phyloP scores from a whole-genome alignment of 2,888 invertebrate genomes.

The Busseola fusca region DNA sequence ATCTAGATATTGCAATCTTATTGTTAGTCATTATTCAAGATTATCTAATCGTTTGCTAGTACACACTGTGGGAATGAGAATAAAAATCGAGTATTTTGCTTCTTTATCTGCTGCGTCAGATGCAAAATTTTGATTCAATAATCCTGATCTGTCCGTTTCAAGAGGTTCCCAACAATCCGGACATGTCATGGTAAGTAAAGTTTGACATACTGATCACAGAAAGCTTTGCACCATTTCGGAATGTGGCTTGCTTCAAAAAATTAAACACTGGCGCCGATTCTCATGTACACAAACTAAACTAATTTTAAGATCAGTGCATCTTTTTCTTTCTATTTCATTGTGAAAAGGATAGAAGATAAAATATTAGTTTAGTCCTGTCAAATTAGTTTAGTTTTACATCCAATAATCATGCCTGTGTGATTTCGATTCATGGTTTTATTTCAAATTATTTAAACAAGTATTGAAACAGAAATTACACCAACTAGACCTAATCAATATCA shows the following conservation, averaged over 20 bases:
- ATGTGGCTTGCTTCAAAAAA: not conserved
- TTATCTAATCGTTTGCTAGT: conserved; percentile 26
- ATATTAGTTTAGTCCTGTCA: no score
- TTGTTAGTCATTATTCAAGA: conserved; percentile 37
- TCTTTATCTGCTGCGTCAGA: not conserved
- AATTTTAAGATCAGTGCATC: no score
- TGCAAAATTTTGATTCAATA: not conserved
- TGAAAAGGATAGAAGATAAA: no score
- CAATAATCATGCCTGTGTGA: not conserved
- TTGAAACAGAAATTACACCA: not conserved
- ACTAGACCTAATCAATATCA: conserved; percentile 28
- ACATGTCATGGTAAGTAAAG: not conserved
- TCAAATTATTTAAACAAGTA: not conserved
- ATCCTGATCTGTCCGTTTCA: not conserved
- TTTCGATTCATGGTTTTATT: not conserved
- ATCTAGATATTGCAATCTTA: conserved; percentile 30
- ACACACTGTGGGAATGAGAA: conserved; percentile 16
- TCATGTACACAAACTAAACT: no score
- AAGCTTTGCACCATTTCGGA: not conserved
- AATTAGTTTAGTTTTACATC: no score
- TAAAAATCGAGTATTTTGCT: conserved; percentile 13
- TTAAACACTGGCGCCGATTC: no score
- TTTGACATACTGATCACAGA: not conserved
- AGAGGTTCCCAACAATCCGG: not conserved
- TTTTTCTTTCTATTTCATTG: no score